phyloP scores from a whole-genome alignment of 2,888 invertebrate species.

The Cosmopolites sordidus region DNA sequence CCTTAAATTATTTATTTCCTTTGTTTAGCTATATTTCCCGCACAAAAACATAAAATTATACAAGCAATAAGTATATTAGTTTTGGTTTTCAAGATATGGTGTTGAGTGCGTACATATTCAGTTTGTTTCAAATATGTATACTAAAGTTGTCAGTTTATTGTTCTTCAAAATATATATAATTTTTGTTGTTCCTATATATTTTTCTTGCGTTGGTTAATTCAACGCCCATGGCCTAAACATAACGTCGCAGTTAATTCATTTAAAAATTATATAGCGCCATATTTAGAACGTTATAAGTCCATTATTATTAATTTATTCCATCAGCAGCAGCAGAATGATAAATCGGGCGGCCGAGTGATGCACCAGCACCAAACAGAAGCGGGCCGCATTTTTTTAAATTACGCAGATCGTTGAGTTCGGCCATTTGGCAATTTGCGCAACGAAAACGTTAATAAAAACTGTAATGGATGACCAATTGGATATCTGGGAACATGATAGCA shows the following conservation, averaged over 20 bases:
- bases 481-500: too few relatives aligned
- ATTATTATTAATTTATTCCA: slow-evolving; percentile 26
- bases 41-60: too few relatives aligned
- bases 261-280: slow-evolving; percentile 14
- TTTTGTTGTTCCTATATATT: too few relatives aligned
- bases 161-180: too few relatives aligned
- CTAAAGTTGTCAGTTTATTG: too few relatives aligned
- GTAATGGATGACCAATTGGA: too few relatives aligned
- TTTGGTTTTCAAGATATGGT: too few relatives aligned
- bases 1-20: too few relatives aligned
- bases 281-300: slow-evolving; percentile 17
- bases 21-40: too few relatives aligned
- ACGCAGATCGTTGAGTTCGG: slow-evolving; percentile 16
- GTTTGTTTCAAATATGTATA: too few relatives aligned
- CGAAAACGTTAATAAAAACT: slow-evolving; percentile 3
- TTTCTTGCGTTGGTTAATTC: not conserved
- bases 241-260: slow-evolving; percentile 7
- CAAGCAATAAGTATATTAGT: too few relatives aligned
- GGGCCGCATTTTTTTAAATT: slow-evolving; percentile 15
- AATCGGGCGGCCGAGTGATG: slow-evolving; percentile 9
- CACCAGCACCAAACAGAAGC: slow-evolving; percentile 10
- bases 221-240: not conserved
- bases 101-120: too few relatives aligned
- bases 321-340: slow-evolving; percentile 17
- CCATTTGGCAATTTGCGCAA: slow-evolving; percentile 17